Evolutionary conservation across 2,113 vertebrate species (phyloP).

Genomic region (Chauna torquata): DNA sequence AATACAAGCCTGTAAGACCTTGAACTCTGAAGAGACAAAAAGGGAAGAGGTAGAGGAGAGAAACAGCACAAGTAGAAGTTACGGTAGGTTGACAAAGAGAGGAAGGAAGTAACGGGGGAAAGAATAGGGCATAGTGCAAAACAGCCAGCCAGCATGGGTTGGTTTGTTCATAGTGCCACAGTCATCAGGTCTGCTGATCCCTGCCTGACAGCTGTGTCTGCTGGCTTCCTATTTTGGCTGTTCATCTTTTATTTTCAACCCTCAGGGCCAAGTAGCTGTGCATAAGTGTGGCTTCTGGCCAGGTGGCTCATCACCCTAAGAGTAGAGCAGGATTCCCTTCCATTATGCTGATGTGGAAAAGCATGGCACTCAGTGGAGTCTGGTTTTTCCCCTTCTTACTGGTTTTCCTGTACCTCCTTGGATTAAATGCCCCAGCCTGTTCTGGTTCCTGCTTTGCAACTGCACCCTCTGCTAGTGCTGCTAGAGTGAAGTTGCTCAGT

Average conservation of each 20-base stretch:
- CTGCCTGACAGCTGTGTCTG: constrained; percentile 26
- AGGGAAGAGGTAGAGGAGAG: neutral
- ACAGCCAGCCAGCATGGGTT: neutral
- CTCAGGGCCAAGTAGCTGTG: constrained; percentile 14
- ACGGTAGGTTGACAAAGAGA: neutral
- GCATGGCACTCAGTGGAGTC: rapidly evolving
- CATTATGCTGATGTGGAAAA: neutral
- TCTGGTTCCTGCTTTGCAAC: neutral
- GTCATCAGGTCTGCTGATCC: neutral
- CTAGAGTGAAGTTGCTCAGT: neutral
- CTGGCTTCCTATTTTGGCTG: neutral
- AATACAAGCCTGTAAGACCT: neutral
- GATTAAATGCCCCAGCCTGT: neutral
- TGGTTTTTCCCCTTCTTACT: neutral
- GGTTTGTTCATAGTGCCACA: neutral
- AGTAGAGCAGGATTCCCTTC: constrained; percentile 29
- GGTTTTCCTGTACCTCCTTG: neutral
- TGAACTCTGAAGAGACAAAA: neutral
- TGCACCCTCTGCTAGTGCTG: neutral
- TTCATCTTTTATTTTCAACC: constrained; percentile 37
- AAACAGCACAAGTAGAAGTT: neutral
- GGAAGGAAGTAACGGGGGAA: constrained; percentile 13
- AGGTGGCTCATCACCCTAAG: neutral
- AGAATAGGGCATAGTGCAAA: neutral
- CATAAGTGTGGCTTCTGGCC: constrained; percentile 28